Base-by-base conservation (phyloP, 2,888 invertebrate genomes). In the Acrobasis consociella region DNA sequence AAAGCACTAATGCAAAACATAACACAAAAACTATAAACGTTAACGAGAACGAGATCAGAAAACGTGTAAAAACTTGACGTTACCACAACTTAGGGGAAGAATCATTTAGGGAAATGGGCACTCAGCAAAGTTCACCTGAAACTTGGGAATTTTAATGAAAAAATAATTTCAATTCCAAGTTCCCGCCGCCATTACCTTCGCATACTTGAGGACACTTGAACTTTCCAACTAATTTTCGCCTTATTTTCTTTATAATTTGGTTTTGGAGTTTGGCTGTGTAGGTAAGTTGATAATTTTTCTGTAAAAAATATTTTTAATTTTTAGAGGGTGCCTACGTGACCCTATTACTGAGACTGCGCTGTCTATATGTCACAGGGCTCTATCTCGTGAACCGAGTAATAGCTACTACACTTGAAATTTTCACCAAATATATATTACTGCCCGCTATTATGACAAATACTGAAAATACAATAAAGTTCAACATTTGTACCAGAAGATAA, bases 111-210 rank as follows among this genome's bases (percentile, higher is more conserved):
- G 82, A 87, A 89, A 83, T 81, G 82, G 81, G 76, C 78, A 77
- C 84, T 86, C 82, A 81, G 74, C 72, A 78, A 89, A 89, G 72
- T 90, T 86, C 77, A 87, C 89, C 90, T 89, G 88, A 82, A 83
- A 81, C 78, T 76, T 81, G 71, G 78, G 78, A 81, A 85, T 87
- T 89, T 85, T 89, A 91, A 91, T 91, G 91, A 91, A 91, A 91
- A 91, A 91, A 90, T 91, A 89, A 91, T 91, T 91, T 90, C 89
- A 90, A 89, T 91, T 91, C 72, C 72, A 81, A 82, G 81, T 84
- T 71, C 71, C 69, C 58, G 63, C 69, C 67, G 77, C 84, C 84
- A 84, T 89, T 88, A 88, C 88, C 87, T 87, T 75, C 78, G 83
- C 86, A 82, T 88, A 82, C 82, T 87, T 83, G 72, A 75, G 75